phyloP scores from a whole-genome alignment of 2,888 invertebrate genomes.

The Plebejus anna region DNA sequence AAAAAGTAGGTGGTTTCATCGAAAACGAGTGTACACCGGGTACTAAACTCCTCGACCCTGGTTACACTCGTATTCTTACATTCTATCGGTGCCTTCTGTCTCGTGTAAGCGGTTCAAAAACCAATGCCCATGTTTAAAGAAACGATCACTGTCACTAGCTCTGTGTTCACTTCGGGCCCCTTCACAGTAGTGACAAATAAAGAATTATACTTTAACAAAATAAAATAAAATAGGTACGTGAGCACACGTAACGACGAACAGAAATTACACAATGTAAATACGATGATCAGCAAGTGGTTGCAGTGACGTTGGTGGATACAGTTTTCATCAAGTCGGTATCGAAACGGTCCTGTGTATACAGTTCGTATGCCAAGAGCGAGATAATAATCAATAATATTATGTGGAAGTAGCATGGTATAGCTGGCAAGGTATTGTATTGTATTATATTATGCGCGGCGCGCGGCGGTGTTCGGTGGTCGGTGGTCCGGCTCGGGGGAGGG shows the following conservation, averaged over 20 bases:
- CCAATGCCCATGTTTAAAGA: constrained; percentile 15
- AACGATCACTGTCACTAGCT: constrained; percentile 9
- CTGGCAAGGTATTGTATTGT: constrained; percentile 35
- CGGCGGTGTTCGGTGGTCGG: constrained; percentile 26
- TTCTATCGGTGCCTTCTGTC: constrained; percentile 15
- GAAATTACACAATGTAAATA: constrained; percentile 27
- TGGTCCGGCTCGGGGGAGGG: constrained; percentile 32
- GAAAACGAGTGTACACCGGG: constrained; percentile 8
- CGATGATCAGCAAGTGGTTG: background rate
- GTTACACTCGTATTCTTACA: constrained; percentile 9
- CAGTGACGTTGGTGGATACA: constrained; percentile 17
- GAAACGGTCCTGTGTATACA: constrained; percentile 37
- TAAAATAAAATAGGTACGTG: constrained; percentile 5
- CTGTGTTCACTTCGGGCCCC: background rate
- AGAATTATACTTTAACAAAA: constrained; percentile 19
- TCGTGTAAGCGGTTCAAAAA: background rate
- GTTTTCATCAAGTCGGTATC: constrained; percentile 33
- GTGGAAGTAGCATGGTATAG: constrained; percentile 57
- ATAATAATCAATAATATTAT: constrained; percentile 73
- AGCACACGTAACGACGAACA: constrained; percentile 24
- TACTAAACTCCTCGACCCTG: background rate
- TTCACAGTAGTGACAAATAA: constrained; percentile 15
- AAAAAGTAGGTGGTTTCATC: background rate
- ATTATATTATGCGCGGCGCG: constrained; percentile 22
- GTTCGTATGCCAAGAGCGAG: constrained; percentile 61